Evolutionary conservation across 2,888 invertebrate species (phyloP), one percentile per base, ranked within the genome.

Genomic region (Lacanobia wlatinum): DNA sequence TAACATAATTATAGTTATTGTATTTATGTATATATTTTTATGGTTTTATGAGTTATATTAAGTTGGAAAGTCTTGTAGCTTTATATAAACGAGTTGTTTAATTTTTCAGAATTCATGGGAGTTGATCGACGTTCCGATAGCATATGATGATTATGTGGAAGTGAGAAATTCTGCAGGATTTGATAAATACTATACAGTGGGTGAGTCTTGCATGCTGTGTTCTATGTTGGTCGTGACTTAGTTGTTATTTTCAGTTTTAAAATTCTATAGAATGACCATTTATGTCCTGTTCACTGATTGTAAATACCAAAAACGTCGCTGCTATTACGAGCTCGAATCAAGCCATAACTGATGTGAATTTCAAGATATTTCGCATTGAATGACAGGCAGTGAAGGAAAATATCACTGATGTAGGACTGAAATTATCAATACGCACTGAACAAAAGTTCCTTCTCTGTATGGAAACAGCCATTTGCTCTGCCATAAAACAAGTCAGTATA

Each of bases 101-200:
- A 82, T 67, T 70, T 96, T 94, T 76, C 93, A 97, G 97, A 97
- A 97, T 89, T 95, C 97, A 70, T 97, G 97, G 97, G 97, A 97
- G 85, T 89, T 97, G 77, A 87, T 90, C 76, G 95, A 96, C 90
- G 84, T 91, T 84, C 92, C 91, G 56, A 87, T 92, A 76, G 90
- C 90, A 84, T 92, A 92, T 76, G 94, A 95, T 80, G 94, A 94
- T 70, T 94, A 93, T 84, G 88, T 94, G 67, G 94, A 94, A 88
- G 93, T 97, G 64, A 96, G 96, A 82, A 97, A 97, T 77, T 96
- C 96, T 92, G 96, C 97, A 40, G 97, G 97, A 62, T 96, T 97
- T 85, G 97, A 97, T 89, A 97, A 96, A 88, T 96, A 96, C 92
- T 94, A 97, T 88, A 88, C 92, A 67, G 87, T 94, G 72, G 96